phyloP scores from a whole-genome alignment of 2,113 vertebrate species.

The Bostrychus sinensis region DNA sequence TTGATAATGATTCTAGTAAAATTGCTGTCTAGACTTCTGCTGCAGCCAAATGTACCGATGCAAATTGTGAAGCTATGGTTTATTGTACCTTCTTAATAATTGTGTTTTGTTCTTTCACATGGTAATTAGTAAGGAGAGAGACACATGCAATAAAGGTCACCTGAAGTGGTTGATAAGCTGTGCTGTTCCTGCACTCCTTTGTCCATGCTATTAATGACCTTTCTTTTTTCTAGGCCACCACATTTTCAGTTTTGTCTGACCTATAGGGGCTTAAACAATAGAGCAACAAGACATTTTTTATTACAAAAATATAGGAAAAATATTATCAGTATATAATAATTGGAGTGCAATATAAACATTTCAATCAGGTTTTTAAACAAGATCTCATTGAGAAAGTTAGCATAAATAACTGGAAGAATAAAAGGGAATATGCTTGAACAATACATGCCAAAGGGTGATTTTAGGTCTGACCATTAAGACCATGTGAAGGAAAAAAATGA shows the following conservation, averaged over 20 bases:
- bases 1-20: neutral
- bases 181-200: neutral
- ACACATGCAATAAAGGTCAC: constrained; percentile 1
- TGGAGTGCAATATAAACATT: too few relatives aligned
- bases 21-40: neutral
- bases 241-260: neutral
- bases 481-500: neutral
- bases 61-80: neutral
- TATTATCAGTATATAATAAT: too few relatives aligned
- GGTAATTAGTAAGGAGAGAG: neutral
- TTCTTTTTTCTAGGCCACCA: neutral
- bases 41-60: too few relatives aligned
- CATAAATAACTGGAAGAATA: too few relatives aligned
- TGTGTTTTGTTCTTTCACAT: neutral
- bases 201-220: neutral
- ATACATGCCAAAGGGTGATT: too few relatives aligned
- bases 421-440: too few relatives aligned
- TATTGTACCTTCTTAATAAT: neutral
- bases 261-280: neutral
- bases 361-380: too few relatives aligned
- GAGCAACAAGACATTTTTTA: neutral
- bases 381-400: too few relatives aligned
- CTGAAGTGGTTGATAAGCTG: neutral
- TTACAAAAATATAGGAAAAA: too few relatives aligned
- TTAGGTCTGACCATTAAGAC: too few relatives aligned